A percentile compares a stretch with the other conserved stretches of the same genome.
phyloP scores from a whole-genome alignment of 2,113 vertebrate species.

The Butorides virescens region DNA sequence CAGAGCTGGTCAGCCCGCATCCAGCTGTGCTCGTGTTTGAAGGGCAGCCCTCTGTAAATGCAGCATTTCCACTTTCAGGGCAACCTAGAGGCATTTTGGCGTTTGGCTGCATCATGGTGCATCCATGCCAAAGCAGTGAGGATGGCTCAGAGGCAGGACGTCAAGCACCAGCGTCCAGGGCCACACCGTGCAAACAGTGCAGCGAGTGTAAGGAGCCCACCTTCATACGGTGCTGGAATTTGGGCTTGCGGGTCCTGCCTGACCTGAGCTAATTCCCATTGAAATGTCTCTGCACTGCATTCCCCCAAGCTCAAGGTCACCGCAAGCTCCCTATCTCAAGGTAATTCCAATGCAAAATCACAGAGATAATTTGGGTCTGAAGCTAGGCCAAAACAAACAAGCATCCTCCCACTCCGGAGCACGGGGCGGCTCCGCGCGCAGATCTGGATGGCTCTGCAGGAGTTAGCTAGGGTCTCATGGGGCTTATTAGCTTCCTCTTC shows the following conservation, averaged over 20 bases:
- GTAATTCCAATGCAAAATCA: neutral
- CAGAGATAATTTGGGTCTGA: neutral
- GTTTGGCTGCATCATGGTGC: neutral
- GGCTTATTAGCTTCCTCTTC: neutral
- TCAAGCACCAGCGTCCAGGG: neutral
- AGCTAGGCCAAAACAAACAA: neutral
- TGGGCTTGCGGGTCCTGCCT: neutral
- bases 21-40: neutral
- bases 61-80: neutral
- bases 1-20: neutral
- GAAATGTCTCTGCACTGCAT: neutral
- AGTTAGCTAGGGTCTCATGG: neutral
- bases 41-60: neutral
- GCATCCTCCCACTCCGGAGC: neutral
- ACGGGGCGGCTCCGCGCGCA: accelerated
- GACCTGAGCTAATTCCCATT: neutral
- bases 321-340: neutral
- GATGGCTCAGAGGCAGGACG: neutral
- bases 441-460: neutral
- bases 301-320: neutral
- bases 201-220: neutral
- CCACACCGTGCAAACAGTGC: neutral
- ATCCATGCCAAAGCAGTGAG: neutral
- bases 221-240: neutral
- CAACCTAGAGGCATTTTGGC: neutral